Evolutionary conservation across 1,140 invertebrate genomes (phyloP).

Genomic region (Lordiphosa mommai): DNA sequence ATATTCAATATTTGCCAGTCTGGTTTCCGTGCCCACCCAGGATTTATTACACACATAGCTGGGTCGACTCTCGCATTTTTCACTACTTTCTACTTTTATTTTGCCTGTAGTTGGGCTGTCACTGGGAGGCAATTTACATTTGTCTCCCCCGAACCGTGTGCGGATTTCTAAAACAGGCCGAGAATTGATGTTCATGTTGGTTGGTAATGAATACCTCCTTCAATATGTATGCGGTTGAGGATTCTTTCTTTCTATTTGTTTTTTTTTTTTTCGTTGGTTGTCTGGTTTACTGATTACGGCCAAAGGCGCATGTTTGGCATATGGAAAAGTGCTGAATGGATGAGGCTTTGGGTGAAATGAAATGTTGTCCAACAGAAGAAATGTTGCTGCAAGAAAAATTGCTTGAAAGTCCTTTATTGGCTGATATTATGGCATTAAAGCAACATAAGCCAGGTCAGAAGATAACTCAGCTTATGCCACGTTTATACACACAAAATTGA

Average conservation of each 20-base stretch:
- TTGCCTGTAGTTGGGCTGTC: constrained; percentile 55
- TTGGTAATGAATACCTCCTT: constrained; percentile 64
- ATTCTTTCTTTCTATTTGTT: constrained; percentile 22
- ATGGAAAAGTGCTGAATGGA: neutral
- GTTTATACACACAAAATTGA: too few relatives aligned
- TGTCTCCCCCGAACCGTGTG: constrained; percentile 41
- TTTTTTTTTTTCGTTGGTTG: constrained; percentile 4
- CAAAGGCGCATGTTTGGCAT: constrained; percentile 1
- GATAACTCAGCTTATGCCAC: too few relatives aligned
- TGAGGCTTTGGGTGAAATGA: constrained; percentile 3
- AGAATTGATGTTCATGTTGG: constrained; percentile 60
- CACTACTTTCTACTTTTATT: constrained; percentile 52
- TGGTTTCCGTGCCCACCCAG: constrained; percentile 26
- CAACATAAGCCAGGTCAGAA: too few relatives aligned
- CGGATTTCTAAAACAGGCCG: constrained; percentile 43
- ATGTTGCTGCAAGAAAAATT: constrained; percentile 26
- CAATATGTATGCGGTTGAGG: constrained; percentile 43
- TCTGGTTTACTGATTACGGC: constrained; percentile 4
- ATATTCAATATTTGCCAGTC: constrained; percentile 74
- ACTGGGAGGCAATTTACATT: constrained; percentile 61
- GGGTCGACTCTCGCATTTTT: constrained; percentile 13
- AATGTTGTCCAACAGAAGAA: neutral
- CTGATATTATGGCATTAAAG: too few relatives aligned
- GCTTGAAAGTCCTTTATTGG: too few relatives aligned
- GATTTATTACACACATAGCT: constrained; percentile 47